These are phyloP conservation scores for Indicator maculatus DNA, from an alignment of 2,113 vertebrate genomes.

Conservation along the genomic window DNA sequence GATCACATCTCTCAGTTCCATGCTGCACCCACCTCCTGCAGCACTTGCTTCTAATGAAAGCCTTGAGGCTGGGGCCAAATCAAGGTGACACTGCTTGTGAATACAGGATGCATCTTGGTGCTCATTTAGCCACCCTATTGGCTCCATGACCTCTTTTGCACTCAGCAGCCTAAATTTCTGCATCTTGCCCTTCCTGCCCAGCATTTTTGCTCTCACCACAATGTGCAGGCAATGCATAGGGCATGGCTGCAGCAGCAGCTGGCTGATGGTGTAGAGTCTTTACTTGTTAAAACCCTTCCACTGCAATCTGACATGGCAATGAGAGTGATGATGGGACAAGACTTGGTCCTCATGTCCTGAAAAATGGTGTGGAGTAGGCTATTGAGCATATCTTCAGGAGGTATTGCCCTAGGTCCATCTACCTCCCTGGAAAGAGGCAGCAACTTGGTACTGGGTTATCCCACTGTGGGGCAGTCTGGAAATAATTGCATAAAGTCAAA, in stretches of 20 bases:
- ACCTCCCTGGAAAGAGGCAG: not conserved
- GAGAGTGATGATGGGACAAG: not conserved
- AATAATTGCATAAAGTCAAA: not conserved
- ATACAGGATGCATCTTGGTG: not conserved
- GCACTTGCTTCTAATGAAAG: not conserved
- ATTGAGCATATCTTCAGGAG: not conserved
- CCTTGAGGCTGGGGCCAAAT: not conserved
- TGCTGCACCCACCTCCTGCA: not conserved
- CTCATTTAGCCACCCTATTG: fast-evolving
- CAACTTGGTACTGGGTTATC: not conserved
- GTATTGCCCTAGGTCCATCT: not conserved
- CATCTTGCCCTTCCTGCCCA: not conserved
- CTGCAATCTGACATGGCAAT: not conserved
- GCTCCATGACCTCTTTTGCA: not conserved
- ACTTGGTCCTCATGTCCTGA: not conserved
- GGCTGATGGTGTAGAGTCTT: not conserved
- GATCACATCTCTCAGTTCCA: not conserved
- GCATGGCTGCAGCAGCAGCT: not conserved
- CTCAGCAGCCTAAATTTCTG: not conserved
- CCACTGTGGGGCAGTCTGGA: not conserved
- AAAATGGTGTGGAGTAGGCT: not conserved
- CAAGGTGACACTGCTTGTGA: not conserved
- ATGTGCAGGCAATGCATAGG: not conserved
- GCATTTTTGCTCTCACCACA: not conserved
- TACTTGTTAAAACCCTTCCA: not conserved